Evolutionary conservation across 2,888 invertebrate genomes (phyloP).

Genomic region (Drosophila suboccidentalis): DNA sequence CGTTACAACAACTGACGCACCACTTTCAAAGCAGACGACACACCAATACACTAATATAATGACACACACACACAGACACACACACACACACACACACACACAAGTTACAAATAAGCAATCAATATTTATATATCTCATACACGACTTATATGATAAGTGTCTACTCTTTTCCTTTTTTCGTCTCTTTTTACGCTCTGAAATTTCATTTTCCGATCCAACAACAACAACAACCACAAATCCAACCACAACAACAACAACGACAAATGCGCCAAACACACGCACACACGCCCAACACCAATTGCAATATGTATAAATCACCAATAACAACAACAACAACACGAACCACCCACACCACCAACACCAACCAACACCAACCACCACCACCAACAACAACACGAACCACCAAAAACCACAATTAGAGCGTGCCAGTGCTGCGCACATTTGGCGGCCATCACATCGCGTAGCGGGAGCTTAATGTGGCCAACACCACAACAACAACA

Average conservation of each 20-base stretch:
- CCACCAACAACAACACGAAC: conserved; percentile 34
- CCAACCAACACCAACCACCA: conserved; percentile 20
- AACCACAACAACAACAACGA: conserved; percentile 39
- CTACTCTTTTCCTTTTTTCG: conserved; percentile 81
- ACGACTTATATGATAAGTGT: conserved; percentile 81
- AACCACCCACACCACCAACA: conserved; percentile 24
- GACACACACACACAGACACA: conserved; percentile 19
- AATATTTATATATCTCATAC: conserved; percentile 76
- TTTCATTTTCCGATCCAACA: conserved; percentile 76
- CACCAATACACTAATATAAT: conserved; percentile 14
- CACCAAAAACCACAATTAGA: conserved; percentile 72
- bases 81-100: conserved; percentile 30
- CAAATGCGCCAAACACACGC: conserved; percentile 51
- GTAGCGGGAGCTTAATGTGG: conserved; percentile 85
- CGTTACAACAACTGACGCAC: conserved; percentile 47
- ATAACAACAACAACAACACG: conserved; percentile 41
- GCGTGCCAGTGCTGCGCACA: conserved; percentile 86
- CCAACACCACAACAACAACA: conserved; percentile 62
- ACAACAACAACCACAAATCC: conserved; percentile 48
- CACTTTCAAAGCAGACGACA: conserved; percentile 38
- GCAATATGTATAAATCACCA: conserved; percentile 34
- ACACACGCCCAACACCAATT: conserved; percentile 35
- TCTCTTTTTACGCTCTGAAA: conserved; percentile 82
- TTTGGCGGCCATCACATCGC: conserved; percentile 86
- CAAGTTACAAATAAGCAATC: conserved; percentile 54